These are phyloP conservation scores for Vesta saturnalis DNA, from an alignment of 2,888 invertebrate genomes.

Conservation along the genomic window DNA sequence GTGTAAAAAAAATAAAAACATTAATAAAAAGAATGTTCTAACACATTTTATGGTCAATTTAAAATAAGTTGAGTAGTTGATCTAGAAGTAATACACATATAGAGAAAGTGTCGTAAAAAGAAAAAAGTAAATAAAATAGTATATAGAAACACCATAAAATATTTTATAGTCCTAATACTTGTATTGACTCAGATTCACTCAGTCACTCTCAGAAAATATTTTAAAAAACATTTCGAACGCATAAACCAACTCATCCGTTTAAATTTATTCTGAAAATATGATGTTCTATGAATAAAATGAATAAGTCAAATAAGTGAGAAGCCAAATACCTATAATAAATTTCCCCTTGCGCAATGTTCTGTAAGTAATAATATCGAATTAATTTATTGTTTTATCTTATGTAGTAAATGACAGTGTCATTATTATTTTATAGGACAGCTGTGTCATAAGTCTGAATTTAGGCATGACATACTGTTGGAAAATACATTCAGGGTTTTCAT, in stretches of 20 bases:
- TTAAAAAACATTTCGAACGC: constrained; percentile 28
- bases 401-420: constrained; percentile 34
- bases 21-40: not conserved
- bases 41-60: not conserved
- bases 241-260: constrained; percentile 18
- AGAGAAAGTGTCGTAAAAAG: constrained; percentile 38
- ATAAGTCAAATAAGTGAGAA: constrained; percentile 25
- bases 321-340: constrained; percentile 28
- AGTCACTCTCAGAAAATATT: constrained; percentile 24
- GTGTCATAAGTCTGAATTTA: constrained; percentile 38
- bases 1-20: not conserved
- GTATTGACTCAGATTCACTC: constrained; percentile 32
- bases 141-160: constrained; percentile 36
- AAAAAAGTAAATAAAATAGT: constrained; percentile 40
- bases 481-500: constrained; percentile 28
- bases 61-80: constrained; percentile 4
- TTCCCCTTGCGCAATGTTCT: constrained; percentile 22
- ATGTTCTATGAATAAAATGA: constrained; percentile 16
- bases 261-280: constrained; percentile 13
- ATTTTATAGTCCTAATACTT: constrained; percentile 34
- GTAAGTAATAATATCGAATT: constrained; percentile 33
- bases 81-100: not conserved
- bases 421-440: constrained; percentile 36
- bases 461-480: constrained; percentile 35
- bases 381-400: constrained; percentile 37